Evolutionary conservation across 2,888 invertebrate species (phyloP).

Genomic region (Drepanosiphum platanoidis): DNA sequence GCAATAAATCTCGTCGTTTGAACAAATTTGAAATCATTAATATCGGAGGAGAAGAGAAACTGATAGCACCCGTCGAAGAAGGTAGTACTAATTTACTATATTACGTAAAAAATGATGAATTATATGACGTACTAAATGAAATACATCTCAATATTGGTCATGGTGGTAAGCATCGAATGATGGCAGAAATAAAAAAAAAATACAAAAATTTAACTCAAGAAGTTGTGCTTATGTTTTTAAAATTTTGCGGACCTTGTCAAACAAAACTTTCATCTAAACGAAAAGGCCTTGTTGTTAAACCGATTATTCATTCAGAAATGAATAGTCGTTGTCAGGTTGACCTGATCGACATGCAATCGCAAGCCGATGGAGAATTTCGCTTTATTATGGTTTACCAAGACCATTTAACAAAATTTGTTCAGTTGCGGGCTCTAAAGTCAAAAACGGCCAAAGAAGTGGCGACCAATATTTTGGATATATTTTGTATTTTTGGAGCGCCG

Average conservation of each 20-base stretch:
- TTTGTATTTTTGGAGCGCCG: slow-evolving; percentile 61
- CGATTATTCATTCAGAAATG: not conserved
- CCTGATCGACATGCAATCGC: slow-evolving; percentile 66
- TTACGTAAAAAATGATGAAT: not conserved
- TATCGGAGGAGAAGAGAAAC: no score
- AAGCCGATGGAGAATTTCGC: slow-evolving; percentile 66
- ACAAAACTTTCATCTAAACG: not conserved
- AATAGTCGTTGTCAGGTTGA: slow-evolving; percentile 65
- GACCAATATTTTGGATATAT: slow-evolving; percentile 64
- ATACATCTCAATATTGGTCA: slow-evolving; percentile 16
- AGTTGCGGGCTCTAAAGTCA: slow-evolving; percentile 66
- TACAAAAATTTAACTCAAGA: slow-evolving; percentile 46
- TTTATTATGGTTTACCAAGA: slow-evolving; percentile 66
- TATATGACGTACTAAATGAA: not conserved
- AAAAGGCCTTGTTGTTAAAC: not conserved
- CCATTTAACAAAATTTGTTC: slow-evolving; percentile 66
- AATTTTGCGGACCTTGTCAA: slow-evolving; percentile 59
- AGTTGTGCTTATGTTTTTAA: not conserved
- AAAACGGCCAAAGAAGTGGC: slow-evolving; percentile 66
- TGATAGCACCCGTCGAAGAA: no score
- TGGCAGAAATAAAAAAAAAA: not conserved
- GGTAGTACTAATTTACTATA: no score
- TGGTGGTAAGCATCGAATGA: slow-evolving; percentile 32
- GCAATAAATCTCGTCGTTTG: no score
- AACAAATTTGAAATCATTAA: no score